Percentiles rank a stretch among this genome's conserved stretches.
Conservation (phyloP, 2,797 vertebrate species). For the Paratrypauchen microcephalus region DNA sequence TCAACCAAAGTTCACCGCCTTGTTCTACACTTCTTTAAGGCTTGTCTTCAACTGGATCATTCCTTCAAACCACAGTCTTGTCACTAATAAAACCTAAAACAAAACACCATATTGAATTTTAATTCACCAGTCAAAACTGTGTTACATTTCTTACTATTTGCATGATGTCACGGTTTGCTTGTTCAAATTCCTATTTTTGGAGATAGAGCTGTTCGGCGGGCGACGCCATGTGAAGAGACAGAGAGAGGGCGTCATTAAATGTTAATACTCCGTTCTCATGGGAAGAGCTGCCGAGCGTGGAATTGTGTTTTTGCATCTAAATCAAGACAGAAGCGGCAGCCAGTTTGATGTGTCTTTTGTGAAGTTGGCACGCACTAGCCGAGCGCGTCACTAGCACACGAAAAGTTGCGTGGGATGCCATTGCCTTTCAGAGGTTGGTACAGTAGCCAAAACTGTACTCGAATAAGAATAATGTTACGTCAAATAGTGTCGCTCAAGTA, state of each 20-base stretch:
- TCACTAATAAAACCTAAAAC: slow-evolving; percentile 18
- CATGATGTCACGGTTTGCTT: slow-evolving; percentile 39
- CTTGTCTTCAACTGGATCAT: slow-evolving; percentile 25
- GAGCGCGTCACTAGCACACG: slow-evolving; percentile 37
- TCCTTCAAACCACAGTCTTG: slow-evolving; percentile 21
- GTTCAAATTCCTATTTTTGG: slow-evolving; percentile 12
- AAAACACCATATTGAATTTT: slow-evolving; percentile 46
- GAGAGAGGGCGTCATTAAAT: slow-evolving; percentile 64
- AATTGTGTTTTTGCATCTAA: slow-evolving; percentile 68
- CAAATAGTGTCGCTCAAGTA: too few species aligned
- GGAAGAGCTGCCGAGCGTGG: slow-evolving; percentile 64
- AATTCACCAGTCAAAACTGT: slow-evolving; percentile 49
- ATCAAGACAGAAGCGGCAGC: slow-evolving; percentile 43
- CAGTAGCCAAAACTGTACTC: too few species aligned
- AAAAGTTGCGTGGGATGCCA: slow-evolving; percentile 34
- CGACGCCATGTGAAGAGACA: slow-evolving; percentile 54
- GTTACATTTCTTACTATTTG: slow-evolving; percentile 19
- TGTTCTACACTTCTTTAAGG: slow-evolving; percentile 14
- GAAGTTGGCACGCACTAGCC: slow-evolving; percentile 29
- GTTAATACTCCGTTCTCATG: slow-evolving; percentile 65
- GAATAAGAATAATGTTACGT: too few species aligned
- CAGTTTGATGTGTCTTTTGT: slow-evolving; percentile 53
- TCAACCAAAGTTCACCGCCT: slow-evolving; percentile 18
- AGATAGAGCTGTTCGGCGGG: slow-evolving; percentile 41
- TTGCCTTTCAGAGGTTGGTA: slow-evolving; percentile 29